Base-by-base conservation (phyloP, 2,797 vertebrate species). In the Diplodus sargus region DNA sequence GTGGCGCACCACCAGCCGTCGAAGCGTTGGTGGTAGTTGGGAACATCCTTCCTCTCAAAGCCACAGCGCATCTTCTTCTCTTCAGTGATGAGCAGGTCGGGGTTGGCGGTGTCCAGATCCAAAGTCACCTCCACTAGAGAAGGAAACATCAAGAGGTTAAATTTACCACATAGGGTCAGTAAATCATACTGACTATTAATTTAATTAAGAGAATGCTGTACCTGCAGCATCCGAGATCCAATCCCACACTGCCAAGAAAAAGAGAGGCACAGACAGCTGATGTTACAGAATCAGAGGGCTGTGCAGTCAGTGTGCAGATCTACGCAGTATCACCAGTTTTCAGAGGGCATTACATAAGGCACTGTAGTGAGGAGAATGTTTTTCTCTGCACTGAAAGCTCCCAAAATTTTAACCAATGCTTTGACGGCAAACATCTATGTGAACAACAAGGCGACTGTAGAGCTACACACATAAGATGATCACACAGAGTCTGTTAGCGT, bases 1-100 rank as follows among this genome's bases (percentile, higher is more conserved):
- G 91, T 89, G 0, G 95, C 95, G 25, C 95, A 96, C 95, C 95
- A 95, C 95, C 95, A 96, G 39, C 95, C 95, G 2, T 96, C 95
- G 2, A 95, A 96, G 76, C 95, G 94, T 34, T 94, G 91, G 89
- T 95, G 95, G 81, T 85, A 91, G 90, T 96, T 96, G 49, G 94
- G 91, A 66, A 95, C 69, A 0, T 95, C 95, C 75, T 95, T 93
- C 64, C 95, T 91, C 59, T 95, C 91, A 8, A 93, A 95, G 76
- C 95, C 95, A 4, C 95, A 95, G 60, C 94, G 95, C 95, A 96
- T 95, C 64, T 25, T 93, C 88, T 93, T 95, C 78, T 95, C 91
- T 2, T 95, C 93, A 0, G 60, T 94, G 81, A 96, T 95, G 74
- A 96, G 90, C 48, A 96, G 94, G 75, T 96, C 95, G 0, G 95